Evolutionary conservation across 1,140 invertebrate species (phyloP), one percentile per base, ranked within the genome.

Genomic region (Oncopodura yosiiana): DNA sequence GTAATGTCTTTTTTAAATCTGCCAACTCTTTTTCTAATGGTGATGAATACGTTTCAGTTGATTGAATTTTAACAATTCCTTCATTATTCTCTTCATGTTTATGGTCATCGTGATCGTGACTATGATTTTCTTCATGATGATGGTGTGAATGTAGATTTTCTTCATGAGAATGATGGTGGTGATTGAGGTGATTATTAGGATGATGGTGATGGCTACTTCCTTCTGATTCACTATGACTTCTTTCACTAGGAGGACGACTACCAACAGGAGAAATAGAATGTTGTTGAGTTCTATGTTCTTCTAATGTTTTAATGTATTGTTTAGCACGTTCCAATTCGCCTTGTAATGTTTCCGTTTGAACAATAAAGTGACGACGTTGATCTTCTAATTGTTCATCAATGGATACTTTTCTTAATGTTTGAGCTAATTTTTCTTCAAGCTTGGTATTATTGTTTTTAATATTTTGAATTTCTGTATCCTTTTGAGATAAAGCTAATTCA

Each of bases 1-100:
- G 36, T 14, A 63, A 41, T 18, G 50, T 60, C 46, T 60, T 63
- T 41, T 58, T 53, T 32, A 63, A 29, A 43, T 56, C 58, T 12
- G 46, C 38, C 27, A 56, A 26, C 29, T 50, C 48, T 11, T 39
- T 36, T 29, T 44, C 24, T 5, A 42, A 29, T 26, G 37, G 34
- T 19, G 27, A 8, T 3, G n/a, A 41, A 29, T 14, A 19, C 30
- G n/a, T 16, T 53, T 41, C 12, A 18, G 26, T 14, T 23, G 19
- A 49, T 14, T 27, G 23, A 23, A 5, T n/a, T 16, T 29, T 6
- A 32, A 39, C 19, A 2, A 37, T n/a, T 37, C 23, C 39, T n/a
- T 16, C 23, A 16, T 46, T 23, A 16, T 26, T n/a, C 2, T 49
- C 34, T 2, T 39, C 36, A 3, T 49, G 24, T 27, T 30, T 18